Evolutionary conservation across 2,888 invertebrate species (phyloP).

Genomic region (Pherbina coryleti): DNA sequence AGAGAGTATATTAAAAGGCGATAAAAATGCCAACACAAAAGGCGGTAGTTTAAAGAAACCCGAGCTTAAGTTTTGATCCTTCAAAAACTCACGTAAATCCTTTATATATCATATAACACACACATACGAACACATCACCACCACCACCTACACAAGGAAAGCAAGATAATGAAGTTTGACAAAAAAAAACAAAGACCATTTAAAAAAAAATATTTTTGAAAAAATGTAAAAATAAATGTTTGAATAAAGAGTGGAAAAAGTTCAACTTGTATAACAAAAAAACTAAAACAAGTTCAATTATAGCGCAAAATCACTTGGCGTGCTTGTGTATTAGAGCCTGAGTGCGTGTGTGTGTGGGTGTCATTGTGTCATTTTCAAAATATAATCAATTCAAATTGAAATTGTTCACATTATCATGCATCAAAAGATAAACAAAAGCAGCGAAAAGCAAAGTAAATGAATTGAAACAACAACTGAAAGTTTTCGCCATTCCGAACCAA

Average conservation of each 20-base stretch:
- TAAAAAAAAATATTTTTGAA: too few species aligned
- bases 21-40: slow-evolving; percentile 18
- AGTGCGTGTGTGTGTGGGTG: slow-evolving; percentile 14
- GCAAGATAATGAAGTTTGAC: not conserved
- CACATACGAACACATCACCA: too few species aligned
- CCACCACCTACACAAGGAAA: too few species aligned
- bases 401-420: slow-evolving; percentile 48
- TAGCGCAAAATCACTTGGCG: not conserved
- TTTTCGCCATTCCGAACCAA: not conserved
- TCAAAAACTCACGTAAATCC: not conserved
- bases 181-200: not conserved
- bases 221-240: too few species aligned
- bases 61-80: not conserved
- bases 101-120: not conserved
- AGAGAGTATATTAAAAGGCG: slow-evolving; percentile 19
- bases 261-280: too few species aligned
- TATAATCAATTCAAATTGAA: slow-evolving; percentile 52
- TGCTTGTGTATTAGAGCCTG: not conserved
- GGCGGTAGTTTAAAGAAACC: not conserved
- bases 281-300: too few species aligned
- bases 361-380: slow-evolving; percentile 9
- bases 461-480: slow-evolving; percentile 2
- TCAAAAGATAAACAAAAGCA: slow-evolving; percentile 45
- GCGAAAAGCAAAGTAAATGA: slow-evolving; percentile 29
- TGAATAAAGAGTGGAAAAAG: too few species aligned